phyloP scores from a whole-genome alignment of 2,888 invertebrate species.

The Nesidiocoris tenuis region DNA sequence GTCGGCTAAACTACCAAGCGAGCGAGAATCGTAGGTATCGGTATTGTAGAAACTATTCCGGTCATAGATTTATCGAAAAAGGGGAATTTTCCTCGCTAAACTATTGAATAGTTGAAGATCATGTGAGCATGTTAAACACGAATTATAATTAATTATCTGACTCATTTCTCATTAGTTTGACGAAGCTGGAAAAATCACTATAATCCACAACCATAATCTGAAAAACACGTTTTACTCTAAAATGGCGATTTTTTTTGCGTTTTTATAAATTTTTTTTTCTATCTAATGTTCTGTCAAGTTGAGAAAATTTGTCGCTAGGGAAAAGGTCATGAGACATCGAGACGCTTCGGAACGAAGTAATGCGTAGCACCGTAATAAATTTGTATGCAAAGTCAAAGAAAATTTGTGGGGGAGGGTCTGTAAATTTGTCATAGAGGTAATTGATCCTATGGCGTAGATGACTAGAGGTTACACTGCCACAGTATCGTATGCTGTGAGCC shows the following conservation, averaged over 20 bases:
- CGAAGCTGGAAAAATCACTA: background rate
- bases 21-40: background rate
- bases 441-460: conserved; percentile 47
- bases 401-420: background rate
- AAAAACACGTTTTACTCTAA: background rate
- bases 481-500: conserved; percentile 98
- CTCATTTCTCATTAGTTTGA: background rate
- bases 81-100: background rate
- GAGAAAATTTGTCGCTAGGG: background rate
- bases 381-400: background rate
- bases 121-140: background rate
- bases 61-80: background rate
- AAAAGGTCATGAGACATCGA: background rate
- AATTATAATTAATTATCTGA: background rate
- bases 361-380: background rate
- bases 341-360: background rate
- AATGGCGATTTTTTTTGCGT: background rate
- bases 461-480: conserved; percentile 95
- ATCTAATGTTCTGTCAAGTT: background rate
- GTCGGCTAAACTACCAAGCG: background rate
- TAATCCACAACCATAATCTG: background rate
- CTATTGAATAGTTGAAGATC: background rate
- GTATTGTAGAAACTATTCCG: background rate
- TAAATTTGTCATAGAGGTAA: conserved; percentile 6
- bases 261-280: background rate